Conservation (phyloP, 1,140 invertebrate genomes). For the Venturia canescens region DNA sequence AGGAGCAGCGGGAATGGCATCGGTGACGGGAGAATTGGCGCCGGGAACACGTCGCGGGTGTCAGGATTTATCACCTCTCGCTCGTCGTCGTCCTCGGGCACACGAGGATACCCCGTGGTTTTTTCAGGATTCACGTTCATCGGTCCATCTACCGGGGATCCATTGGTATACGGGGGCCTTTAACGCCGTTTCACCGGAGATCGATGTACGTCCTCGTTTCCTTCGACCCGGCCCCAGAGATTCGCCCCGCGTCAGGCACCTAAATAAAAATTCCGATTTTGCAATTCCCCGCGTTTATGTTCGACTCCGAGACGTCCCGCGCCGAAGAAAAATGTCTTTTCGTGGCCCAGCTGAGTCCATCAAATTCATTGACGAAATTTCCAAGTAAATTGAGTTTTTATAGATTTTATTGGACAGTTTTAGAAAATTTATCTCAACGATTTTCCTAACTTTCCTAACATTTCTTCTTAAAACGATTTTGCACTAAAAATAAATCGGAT, state of each 20-base stretch:
- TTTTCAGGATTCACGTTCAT: slow-evolving; percentile 26
- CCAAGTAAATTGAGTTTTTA: too few species aligned
- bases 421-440: too few species aligned
- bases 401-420: too few species aligned
- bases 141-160: slow-evolving; percentile 19
- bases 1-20: slow-evolving; percentile 15
- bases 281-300: background rate
- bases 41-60: slow-evolving; percentile 24
- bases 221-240: slow-evolving; percentile 49
- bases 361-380: too few species aligned
- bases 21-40: slow-evolving; percentile 23
- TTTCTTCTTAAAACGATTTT: too few species aligned
- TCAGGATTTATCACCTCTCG: slow-evolving; percentile 32
- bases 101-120: background rate
- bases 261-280: slow-evolving; percentile 20
- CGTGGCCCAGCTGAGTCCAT: background rate
- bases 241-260: slow-evolving; percentile 39
- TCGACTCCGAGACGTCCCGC: background rate
- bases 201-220: slow-evolving; percentile 62
- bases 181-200: slow-evolving; percentile 58
- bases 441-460: too few species aligned
- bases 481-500: too few species aligned
- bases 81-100: background rate
- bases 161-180: background rate
- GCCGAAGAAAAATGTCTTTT: background rate